These are phyloP conservation scores for Stigmatopora nigra DNA, from an alignment of 2,113 vertebrate genomes.

Conservation along the genomic window DNA sequence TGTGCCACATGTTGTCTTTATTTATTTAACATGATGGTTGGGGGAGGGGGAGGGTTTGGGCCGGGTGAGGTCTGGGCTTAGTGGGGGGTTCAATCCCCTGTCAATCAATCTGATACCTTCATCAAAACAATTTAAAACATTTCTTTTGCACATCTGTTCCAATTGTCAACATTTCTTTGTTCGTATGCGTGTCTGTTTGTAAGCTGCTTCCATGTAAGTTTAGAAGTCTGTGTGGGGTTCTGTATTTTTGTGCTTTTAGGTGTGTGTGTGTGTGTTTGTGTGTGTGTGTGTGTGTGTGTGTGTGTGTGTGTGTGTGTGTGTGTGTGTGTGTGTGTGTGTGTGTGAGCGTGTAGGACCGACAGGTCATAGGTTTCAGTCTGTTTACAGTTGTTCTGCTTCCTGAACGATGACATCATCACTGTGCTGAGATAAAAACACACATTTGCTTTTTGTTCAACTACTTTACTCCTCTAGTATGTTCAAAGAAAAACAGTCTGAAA, in stretches of 20 bases:
- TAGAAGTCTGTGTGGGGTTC: no score
- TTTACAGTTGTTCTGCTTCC: constrained; percentile 35
- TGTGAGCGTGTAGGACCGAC: constrained; percentile 18
- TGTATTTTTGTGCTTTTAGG: not conserved
- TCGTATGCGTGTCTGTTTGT: constrained; percentile 2
- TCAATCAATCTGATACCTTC: constrained; percentile 29
- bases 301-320: no score
- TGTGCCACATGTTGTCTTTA: constrained; percentile 14
- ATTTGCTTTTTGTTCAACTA: not conserved
- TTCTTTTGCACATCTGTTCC: constrained; percentile 63
- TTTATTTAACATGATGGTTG: constrained; percentile 20
- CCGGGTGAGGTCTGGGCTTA: not conserved
- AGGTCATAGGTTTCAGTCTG: constrained; percentile 38
- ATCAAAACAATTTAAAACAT: constrained; percentile 30
- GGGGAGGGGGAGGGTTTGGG: not conserved
- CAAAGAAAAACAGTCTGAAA: not conserved
- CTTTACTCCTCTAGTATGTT: not conserved
- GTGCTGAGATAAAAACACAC: not conserved
- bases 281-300: no score
- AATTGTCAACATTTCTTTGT: constrained; percentile 49
- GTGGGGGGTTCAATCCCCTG: constrained; percentile 14
- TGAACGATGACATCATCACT: constrained; percentile 40
- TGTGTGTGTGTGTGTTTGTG: no score
- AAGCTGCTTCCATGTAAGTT: no score
- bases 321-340: constrained; percentile 9